These are phyloP conservation scores for Tetragonula clypearis DNA, from an alignment of 1,140 invertebrate genomes.

Conservation along the genomic window DNA sequence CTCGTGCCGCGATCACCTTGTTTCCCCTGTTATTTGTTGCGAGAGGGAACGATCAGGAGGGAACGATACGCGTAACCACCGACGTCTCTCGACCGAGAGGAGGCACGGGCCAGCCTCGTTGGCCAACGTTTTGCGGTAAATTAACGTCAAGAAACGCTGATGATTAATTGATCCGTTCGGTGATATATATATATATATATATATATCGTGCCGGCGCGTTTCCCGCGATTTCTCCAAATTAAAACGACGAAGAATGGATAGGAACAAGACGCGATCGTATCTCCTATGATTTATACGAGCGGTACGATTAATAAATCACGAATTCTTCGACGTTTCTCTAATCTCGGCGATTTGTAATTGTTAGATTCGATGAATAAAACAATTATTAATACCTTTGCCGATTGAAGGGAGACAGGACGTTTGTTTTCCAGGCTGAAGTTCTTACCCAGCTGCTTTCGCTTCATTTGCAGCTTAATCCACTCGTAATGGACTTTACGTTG, in stretches of 20 bases:
- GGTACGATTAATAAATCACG: background rate
- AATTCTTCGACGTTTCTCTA: background rate
- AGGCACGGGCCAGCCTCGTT: background rate
- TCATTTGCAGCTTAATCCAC: background rate
- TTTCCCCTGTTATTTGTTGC: conserved; percentile 39
- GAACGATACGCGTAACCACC: background rate
- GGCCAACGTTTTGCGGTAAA: conserved; percentile 32
- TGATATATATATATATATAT: background rate
- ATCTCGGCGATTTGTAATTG: background rate
- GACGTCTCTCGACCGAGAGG: background rate
- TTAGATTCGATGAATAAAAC: background rate
- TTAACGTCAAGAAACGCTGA: conserved; percentile 24
- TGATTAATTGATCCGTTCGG: conserved; percentile 32
- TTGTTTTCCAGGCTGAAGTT: too few species aligned
- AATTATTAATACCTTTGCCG: background rate
- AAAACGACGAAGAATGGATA: background rate
- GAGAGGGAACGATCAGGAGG: conserved; percentile 1
- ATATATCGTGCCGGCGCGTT: background rate
- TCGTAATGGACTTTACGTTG: background rate
- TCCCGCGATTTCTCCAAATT: background rate
- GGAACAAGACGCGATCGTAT: background rate
- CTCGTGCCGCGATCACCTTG: conserved; percentile 22
- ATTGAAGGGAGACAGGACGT: background rate
- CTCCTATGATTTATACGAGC: background rate
- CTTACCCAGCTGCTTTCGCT: background rate